A percentile compares a stretch with the other conserved stretches of the same genome.
Evolutionary conservation across 1,140 invertebrate species (phyloP).

Genomic region (Diorhabda carinulata): DNA sequence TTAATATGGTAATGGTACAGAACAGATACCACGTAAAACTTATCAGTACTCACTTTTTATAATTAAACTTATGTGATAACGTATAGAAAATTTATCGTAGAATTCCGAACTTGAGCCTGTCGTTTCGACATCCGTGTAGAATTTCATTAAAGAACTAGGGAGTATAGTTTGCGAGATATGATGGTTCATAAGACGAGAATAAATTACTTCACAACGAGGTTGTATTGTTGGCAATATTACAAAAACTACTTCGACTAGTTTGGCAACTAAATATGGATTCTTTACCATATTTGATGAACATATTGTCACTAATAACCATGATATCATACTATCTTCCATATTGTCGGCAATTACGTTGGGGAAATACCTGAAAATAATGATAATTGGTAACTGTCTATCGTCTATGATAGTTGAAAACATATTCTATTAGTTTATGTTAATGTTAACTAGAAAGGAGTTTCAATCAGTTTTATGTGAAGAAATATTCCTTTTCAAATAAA

Average conservation of each 20-base stretch:
- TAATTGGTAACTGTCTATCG: slow-evolving; percentile 6
- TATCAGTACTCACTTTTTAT: slow-evolving; percentile 69
- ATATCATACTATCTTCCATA: slow-evolving; percentile 78
- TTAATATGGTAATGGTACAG: not conserved
- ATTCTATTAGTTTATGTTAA: too few species aligned
- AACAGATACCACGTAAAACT: not conserved
- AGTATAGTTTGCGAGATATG: slow-evolving; percentile 77
- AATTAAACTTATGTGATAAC: slow-evolving; percentile 96
- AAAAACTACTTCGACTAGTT: slow-evolving; percentile 92
- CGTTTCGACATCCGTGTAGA: slow-evolving; percentile 97
- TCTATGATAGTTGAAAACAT: slow-evolving; percentile 4
- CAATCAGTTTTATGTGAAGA: too few species aligned
- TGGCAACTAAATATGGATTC: slow-evolving; percentile 94
- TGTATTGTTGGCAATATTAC: slow-evolving; percentile 83
- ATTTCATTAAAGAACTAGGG: slow-evolving; percentile 91
- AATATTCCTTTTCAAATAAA: too few species aligned
- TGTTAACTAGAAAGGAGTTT: too few species aligned
- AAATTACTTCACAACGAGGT: slow-evolving; percentile 54
- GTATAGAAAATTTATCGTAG: slow-evolving; percentile 98
- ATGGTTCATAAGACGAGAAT: slow-evolving; percentile 73
- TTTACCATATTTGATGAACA: slow-evolving; percentile 87
- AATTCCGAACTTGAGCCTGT: slow-evolving; percentile 97
- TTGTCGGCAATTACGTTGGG: slow-evolving; percentile 70
- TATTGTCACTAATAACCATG: slow-evolving; percentile 83
- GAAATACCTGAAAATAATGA: slow-evolving; percentile 60